These are phyloP conservation scores for Noctua comes DNA, from an alignment of 2,888 invertebrate species.

Conservation along the genomic window DNA sequence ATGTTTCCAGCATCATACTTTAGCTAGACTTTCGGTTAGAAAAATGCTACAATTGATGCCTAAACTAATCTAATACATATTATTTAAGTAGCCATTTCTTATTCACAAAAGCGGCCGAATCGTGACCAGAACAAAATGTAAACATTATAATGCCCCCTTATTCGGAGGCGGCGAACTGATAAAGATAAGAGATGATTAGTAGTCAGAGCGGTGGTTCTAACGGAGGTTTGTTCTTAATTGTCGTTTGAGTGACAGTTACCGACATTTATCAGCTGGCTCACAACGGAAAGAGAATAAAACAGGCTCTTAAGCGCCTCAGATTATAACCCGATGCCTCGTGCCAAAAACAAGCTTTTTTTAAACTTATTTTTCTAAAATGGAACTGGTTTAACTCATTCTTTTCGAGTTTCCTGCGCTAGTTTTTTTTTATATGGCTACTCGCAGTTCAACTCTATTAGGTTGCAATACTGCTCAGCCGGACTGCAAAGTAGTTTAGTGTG, in stretches of 20 bases:
- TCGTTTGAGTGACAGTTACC: conserved; percentile 68
- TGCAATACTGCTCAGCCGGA: too few species aligned
- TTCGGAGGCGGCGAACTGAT: conserved; percentile 68
- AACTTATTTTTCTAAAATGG: background rate
- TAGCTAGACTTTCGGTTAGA: background rate
- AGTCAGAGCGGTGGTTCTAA: conserved; percentile 75
- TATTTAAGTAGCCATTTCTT: conserved; percentile 69
- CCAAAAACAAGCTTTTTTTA: conserved; percentile 25
- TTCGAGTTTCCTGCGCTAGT: conserved; percentile 20
- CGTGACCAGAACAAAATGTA: conserved; percentile 82
- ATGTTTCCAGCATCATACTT: background rate
- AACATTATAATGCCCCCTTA: conserved; percentile 66
- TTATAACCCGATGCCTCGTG: conserved; percentile 41
- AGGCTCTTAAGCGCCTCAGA: conserved; percentile 37
- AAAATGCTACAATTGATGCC: conserved; percentile 8
- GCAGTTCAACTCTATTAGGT: too few species aligned
- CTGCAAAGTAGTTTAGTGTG: background rate
- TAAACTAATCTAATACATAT: conserved; percentile 44
- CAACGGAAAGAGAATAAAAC: conserved; percentile 51
- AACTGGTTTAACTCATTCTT: conserved; percentile 27
- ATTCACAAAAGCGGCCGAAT: conserved; percentile 79
- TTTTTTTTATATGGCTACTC: too few species aligned
- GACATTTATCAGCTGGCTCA: conserved; percentile 47
- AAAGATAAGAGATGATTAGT: conserved; percentile 79
- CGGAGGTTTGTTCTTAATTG: conserved; percentile 79